These are phyloP conservation scores for Tipula lateralis DNA, from an alignment of 2,888 invertebrate species.

Conservation along the genomic window DNA sequence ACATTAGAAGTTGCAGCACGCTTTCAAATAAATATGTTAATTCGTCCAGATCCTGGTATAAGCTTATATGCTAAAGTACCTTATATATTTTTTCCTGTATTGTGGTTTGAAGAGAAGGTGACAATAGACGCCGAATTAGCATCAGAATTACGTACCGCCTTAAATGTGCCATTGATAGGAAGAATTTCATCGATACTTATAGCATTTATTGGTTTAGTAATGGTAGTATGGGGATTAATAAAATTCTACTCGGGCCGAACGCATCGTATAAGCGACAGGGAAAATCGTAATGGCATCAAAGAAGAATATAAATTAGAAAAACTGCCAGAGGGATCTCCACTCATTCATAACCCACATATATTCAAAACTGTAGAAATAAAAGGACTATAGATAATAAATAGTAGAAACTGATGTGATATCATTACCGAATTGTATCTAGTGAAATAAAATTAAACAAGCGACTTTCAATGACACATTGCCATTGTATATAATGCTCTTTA, in stretches of 20 bases:
- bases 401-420: not conserved
- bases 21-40: conserved; percentile 71
- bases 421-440: not conserved
- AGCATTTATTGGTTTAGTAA: conserved; percentile 48
- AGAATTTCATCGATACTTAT: conserved; percentile 52
- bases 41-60: conserved; percentile 61
- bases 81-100: conserved; percentile 64
- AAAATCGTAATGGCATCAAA: not conserved
- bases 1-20: conserved; percentile 71
- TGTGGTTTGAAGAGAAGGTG: conserved; percentile 74
- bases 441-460: not conserved
- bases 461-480: not conserved
- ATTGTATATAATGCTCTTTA: not conserved
- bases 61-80: conserved; percentile 63
- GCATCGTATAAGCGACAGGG: conserved; percentile 32
- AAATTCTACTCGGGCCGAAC: conserved; percentile 33
- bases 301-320: conserved; percentile 35
- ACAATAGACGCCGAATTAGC: conserved; percentile 55
- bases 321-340: conserved; percentile 41
- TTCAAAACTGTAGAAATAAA: not conserved
- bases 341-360: conserved; percentile 32
- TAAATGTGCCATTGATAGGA: conserved; percentile 53
- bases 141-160: conserved; percentile 52
- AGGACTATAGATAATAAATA: not conserved
- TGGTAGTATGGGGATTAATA: conserved; percentile 46